phyloP scores from a whole-genome alignment of 2,888 invertebrate genomes.

The Apotomis turbidana region DNA sequence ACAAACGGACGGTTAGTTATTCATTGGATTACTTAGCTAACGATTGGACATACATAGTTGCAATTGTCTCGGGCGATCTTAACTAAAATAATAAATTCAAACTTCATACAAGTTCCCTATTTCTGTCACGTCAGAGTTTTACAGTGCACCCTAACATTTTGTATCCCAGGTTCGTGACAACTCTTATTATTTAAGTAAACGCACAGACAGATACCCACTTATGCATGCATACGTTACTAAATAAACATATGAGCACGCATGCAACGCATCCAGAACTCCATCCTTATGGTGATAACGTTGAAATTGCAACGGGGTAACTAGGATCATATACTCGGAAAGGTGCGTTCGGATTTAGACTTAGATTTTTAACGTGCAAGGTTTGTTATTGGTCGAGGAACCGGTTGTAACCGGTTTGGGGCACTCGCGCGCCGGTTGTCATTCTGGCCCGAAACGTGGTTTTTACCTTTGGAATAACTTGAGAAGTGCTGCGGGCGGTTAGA shows the following conservation, averaged over 20 bases:
- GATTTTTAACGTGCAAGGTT: background rate
- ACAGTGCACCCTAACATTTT: background rate
- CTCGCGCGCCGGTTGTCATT: slow-evolving; percentile 18
- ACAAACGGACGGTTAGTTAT: no score
- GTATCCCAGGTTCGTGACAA: slow-evolving; percentile 20
- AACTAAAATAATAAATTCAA: no score
- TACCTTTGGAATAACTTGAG: slow-evolving; percentile 19
- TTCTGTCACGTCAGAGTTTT: no score
- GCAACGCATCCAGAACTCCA: background rate
- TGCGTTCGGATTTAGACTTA: background rate
- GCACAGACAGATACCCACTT: slow-evolving; percentile 25
- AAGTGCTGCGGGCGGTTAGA: background rate
- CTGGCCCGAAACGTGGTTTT: slow-evolving; percentile 28
- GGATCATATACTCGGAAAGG: background rate
- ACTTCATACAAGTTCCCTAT: no score
- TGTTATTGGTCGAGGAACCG: background rate
- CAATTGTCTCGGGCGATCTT: no score
- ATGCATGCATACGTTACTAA: slow-evolving; percentile 33
- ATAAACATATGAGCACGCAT: slow-evolving; percentile 19
- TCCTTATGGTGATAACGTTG: background rate
- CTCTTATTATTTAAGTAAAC: slow-evolving; percentile 21
- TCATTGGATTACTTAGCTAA: no score
- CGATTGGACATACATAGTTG: no score
- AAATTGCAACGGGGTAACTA: background rate
- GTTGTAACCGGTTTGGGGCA: slow-evolving; percentile 21